Conservation (phyloP, 2,113 vertebrate species). For the Desmodus rotundus region DNA sequence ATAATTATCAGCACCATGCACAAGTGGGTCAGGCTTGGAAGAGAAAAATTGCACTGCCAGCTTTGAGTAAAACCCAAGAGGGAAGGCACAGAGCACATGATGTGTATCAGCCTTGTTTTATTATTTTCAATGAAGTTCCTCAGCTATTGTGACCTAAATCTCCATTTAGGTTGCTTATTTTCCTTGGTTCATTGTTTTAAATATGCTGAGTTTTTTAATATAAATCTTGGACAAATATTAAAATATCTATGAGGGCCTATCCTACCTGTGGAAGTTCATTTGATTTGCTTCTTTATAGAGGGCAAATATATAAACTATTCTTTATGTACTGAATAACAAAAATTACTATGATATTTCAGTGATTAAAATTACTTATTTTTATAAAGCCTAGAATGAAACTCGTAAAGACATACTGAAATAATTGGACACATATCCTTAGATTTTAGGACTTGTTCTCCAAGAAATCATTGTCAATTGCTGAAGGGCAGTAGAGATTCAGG, state of each 20-base stretch:
- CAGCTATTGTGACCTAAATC: constrained; percentile 17
- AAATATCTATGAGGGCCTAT: neutral
- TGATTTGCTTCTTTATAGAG: neutral
- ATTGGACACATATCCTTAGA: neutral
- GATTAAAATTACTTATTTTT: constrained; percentile 7
- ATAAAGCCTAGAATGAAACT: neutral
- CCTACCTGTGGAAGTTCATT: neutral
- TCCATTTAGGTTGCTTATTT: constrained; percentile 8
- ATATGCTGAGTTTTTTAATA: constrained; percentile 1
- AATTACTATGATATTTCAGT: neutral
- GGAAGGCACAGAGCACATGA: neutral
- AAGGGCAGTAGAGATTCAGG: neutral
- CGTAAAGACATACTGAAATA: neutral
- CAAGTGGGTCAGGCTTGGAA: constrained; percentile 43
- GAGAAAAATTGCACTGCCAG: constrained; percentile 20
- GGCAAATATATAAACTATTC: neutral
- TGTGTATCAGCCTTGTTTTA: constrained; percentile 14
- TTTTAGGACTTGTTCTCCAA: neutral
- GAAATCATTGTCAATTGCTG: neutral
- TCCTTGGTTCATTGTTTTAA: constrained; percentile 14
- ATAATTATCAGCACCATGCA: constrained; percentile 4
- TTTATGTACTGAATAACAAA: neutral
- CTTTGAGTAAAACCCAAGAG: constrained; percentile 32
- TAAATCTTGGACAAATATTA: neutral
- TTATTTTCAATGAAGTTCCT: constrained; percentile 43